Evolutionary conservation across 1,140 invertebrate genomes (phyloP), one percentile per base, ranked within the genome.

Genomic region (Hormaphis cornu): DNA sequence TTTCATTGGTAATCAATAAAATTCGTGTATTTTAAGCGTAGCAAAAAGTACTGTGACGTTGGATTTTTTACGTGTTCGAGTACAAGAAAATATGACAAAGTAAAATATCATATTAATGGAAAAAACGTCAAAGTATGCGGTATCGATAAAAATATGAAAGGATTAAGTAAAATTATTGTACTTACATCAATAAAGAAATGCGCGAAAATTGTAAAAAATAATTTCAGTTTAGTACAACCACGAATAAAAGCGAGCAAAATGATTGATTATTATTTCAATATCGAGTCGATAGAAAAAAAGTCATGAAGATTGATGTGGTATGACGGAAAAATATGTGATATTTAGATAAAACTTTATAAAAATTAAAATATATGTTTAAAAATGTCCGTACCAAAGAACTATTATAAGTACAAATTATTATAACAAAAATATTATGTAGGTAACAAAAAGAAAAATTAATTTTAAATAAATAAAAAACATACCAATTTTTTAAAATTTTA

Each of bases 191-290:
- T n/a, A n/a, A 56, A 35, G 2, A 35, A 54, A 56, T 20, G 30
- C 9, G 18, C 18, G 52, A 54, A 56, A 22, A 56, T 35, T 22
- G 6, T 30, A 18, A 26, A 53, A 33, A 54, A 54, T 54, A 33
- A 54, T 54, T 54, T 54, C 10, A 33, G 28, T 56, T 56, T 56
- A 56, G 53, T 18, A 22, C 28, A 56, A 35, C 22, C 30, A 22
- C 35, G 53, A 35, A 35, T 35, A 56, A 10, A 56, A 35, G 53
- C 28, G n/a, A 12, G n/a, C 53, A 53, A 3, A n/a, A n/a, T n/a
- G 52, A 54, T 56, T 56, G 53, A 56, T 56, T 56, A 56, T 22
- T 35, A 56, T 56, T 56, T 56, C 30, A 56, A 56, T 56, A 56
- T 20, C 53, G 35, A 56, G 53, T 56, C 18, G 18, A 56, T 56